A percentile compares a stretch with the other conserved stretches of the same genome.
phyloP scores from a whole-genome alignment of 1,140 invertebrate species.

The Muscidifurax raptorellus region DNA sequence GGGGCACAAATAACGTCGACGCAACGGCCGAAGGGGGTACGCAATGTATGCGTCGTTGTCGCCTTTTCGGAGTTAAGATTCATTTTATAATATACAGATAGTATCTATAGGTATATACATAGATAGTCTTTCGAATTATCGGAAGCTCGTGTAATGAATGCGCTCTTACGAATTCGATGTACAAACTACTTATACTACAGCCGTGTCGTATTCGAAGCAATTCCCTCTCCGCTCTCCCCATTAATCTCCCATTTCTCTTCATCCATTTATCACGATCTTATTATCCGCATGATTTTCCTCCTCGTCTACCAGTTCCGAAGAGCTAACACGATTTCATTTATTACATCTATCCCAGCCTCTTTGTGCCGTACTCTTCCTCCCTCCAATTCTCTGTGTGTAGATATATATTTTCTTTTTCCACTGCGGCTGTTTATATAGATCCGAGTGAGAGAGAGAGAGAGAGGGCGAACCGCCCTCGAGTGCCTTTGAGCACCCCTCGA shows the following conservation, averaged over 20 bases:
- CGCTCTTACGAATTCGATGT: no score
- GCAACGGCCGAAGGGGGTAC: background rate
- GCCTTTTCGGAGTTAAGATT: no score
- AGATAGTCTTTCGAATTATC: no score
- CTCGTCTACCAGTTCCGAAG: background rate
- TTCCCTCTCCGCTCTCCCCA: background rate
- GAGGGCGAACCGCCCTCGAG: background rate
- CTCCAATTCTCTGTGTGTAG: background rate
- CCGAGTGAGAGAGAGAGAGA: background rate
- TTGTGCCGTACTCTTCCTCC: background rate
- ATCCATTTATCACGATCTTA: conserved; percentile 18
- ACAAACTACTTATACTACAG: background rate
- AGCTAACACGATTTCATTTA: conserved; percentile 7
- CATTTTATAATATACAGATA: no score
- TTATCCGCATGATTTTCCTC: background rate
- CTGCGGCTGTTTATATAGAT: background rate
- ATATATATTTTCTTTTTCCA: conserved; percentile 14
- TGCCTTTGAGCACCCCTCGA: background rate
- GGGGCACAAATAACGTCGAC: background rate
- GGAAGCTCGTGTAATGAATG: no score
- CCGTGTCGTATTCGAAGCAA: background rate
- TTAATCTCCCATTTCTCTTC: background rate
- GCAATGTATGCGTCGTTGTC: no score
- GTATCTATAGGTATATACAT: no score
- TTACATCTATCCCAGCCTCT: background rate